phyloP scores from a whole-genome alignment of 2,113 vertebrate species.

The Hemiscyllium ocellatum region DNA sequence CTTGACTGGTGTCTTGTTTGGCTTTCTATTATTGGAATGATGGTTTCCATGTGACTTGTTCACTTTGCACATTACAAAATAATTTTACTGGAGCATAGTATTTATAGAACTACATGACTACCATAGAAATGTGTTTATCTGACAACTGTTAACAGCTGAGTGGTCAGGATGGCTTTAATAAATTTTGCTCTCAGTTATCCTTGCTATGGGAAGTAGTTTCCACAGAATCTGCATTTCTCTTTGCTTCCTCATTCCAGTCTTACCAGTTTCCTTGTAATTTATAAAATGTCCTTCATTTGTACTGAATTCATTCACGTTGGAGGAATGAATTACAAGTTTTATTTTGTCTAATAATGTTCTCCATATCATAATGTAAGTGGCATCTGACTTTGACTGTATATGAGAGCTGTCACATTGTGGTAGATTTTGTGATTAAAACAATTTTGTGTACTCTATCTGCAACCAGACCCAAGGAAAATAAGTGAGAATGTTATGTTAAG shows the following conservation, averaged over 20 bases:
- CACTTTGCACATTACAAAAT: not conserved
- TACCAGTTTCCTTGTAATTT: not conserved
- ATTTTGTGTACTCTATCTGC: not conserved
- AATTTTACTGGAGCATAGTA: not conserved
- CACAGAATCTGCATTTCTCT: not conserved
- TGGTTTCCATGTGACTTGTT: not conserved
- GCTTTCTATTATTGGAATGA: not conserved
- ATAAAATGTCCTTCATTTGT: not conserved
- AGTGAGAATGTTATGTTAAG: not conserved
- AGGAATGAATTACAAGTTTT: too few relatives aligned
- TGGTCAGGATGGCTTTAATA: not conserved
- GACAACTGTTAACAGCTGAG: not conserved
- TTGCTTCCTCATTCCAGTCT: not conserved
- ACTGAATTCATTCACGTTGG: not conserved
- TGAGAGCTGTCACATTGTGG: not conserved
- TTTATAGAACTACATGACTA: conserved; percentile 13
- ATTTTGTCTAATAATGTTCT: not conserved
- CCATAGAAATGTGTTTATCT: not conserved
- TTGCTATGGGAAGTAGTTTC: not conserved
- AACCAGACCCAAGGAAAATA: not conserved
- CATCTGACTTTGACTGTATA: too few relatives aligned
- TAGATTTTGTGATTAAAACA: not conserved
- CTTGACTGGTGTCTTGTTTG: not conserved
- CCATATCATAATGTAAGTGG: not conserved
- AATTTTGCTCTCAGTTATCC: not conserved